Percentiles rank a stretch among this genome's conserved stretches.
Conservation (phyloP, 2,888 invertebrate genomes). For the Eledona agricola region DNA sequence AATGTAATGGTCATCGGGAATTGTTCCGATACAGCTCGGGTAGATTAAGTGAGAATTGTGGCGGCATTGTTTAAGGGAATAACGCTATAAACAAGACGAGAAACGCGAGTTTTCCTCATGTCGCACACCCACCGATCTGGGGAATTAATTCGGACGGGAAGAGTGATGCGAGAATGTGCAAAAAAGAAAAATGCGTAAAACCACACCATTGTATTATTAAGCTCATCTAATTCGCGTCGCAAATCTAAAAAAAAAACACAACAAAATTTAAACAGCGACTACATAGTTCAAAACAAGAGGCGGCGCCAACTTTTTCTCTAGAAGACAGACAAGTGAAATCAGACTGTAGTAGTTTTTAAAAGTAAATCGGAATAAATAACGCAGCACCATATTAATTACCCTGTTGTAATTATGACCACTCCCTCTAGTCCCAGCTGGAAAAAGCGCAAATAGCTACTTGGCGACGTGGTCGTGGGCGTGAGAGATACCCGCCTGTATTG, state of each 20-base stretch:
- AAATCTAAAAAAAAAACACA: no score
- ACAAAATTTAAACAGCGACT: no score
- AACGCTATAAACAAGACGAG: conserved; percentile 42
- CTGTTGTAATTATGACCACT: conserved; percentile 35
- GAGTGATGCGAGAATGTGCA: no score
- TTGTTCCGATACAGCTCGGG: conserved; percentile 12
- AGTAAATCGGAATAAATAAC: no score
- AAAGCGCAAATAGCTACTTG: conserved; percentile 30
- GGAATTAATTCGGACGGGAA: conserved; percentile 43
- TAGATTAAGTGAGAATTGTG: conserved; percentile 32
- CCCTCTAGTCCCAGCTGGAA: conserved; percentile 16
- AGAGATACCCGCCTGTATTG: conserved; percentile 25
- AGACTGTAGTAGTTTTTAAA: no score
- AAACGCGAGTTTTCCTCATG: conserved; percentile 40
- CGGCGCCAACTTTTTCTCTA: no score
- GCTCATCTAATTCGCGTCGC: no score
- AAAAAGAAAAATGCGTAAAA: no score
- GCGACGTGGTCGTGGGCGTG: conserved; percentile 27
- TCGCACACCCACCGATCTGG: conserved; percentile 39
- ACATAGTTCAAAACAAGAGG: no score
- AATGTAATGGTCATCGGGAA: conserved; percentile 22
- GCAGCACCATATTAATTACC: conserved; percentile 44
- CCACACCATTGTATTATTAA: no score
- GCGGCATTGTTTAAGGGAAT: conserved; percentile 39
- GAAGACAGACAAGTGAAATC: no score